Evolutionary conservation across 2,888 invertebrate species (phyloP).

Genomic region (Pyralis farinalis): DNA sequence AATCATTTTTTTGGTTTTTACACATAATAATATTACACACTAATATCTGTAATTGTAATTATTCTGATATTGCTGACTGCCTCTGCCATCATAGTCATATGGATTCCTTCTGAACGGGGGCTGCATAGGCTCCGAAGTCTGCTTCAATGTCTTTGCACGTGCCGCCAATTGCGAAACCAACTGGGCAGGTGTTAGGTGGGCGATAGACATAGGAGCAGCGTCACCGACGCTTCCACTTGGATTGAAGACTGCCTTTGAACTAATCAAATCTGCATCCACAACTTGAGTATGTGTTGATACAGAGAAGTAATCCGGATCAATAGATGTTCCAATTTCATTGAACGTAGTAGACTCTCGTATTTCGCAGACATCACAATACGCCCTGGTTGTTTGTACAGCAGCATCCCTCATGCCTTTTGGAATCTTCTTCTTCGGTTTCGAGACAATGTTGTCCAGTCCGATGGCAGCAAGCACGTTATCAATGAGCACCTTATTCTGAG

Average conservation of each 20-base stretch:
- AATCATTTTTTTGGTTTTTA: not conserved
- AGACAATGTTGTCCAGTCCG: slow-evolving; percentile 49
- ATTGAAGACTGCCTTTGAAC: slow-evolving; percentile 61
- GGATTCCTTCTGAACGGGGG: slow-evolving; percentile 38
- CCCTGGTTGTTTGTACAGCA: slow-evolving; percentile 59
- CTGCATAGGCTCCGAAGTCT: slow-evolving; percentile 32
- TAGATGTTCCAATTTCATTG: slow-evolving; percentile 36
- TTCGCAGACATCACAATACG: slow-evolving; percentile 63
- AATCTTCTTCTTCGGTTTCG: slow-evolving; percentile 47
- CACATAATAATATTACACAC: too few relatives aligned
- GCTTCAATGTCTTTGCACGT: slow-evolving; percentile 66
- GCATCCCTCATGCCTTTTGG: slow-evolving; percentile 52
- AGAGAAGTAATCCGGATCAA: slow-evolving; percentile 48
- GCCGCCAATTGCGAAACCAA: slow-evolving; percentile 70
- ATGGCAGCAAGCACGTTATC: slow-evolving; percentile 57
- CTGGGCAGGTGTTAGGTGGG: slow-evolving; percentile 71
- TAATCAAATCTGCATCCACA: slow-evolving; percentile 61
- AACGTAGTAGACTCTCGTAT: slow-evolving; percentile 51
- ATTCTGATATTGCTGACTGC: slow-evolving; percentile 35
- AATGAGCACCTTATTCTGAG: slow-evolving; percentile 62
- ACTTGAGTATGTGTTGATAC: slow-evolving; percentile 65
- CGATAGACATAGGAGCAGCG: slow-evolving; percentile 60
- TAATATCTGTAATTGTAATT: slow-evolving; percentile 45
- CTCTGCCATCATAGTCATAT: slow-evolving; percentile 38
- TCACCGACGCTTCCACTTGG: slow-evolving; percentile 55